Evolutionary conservation across 2,113 vertebrate species (phyloP).

Genomic region (Bagarius yarrelli): DNA sequence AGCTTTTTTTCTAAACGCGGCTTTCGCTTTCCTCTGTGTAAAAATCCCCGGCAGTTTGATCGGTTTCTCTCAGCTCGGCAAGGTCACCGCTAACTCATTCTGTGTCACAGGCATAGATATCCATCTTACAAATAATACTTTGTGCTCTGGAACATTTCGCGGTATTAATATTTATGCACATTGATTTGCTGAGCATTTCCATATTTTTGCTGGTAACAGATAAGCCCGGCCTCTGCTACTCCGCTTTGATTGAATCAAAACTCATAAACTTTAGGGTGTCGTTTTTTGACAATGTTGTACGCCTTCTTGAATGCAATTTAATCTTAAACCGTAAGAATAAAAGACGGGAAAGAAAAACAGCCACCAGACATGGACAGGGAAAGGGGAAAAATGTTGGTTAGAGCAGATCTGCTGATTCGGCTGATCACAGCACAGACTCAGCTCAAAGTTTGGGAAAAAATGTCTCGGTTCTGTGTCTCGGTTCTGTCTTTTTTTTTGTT

Average conservation of each 20-base stretch:
- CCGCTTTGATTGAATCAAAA: constrained; percentile 58
- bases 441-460: constrained; percentile 11
- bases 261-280: constrained; percentile 65
- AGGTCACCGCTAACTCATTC: constrained; percentile 28
- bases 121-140: constrained; percentile 36
- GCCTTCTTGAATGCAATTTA: constrained; percentile 31
- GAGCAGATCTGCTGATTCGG: constrained; percentile 22
- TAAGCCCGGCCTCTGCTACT: constrained; percentile 60
- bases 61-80: constrained; percentile 30
- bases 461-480: not conserved
- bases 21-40: not conserved
- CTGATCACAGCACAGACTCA: constrained; percentile 1
- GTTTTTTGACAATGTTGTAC: constrained; percentile 21
- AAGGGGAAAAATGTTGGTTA: not conserved
- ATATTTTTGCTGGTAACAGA: constrained; percentile 61
- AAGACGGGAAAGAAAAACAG: not conserved
- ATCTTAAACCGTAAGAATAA: constrained; percentile 28
- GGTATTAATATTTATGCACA: constrained; percentile 68
- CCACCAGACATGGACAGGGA: not conserved
- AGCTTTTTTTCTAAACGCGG: not conserved
- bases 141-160: constrained; percentile 49
- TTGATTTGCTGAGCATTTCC: constrained; percentile 58
- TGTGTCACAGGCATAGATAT: constrained; percentile 33
- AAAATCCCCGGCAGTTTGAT: constrained; percentile 18
- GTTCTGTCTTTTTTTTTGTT: not conserved